Base-by-base conservation (phyloP, 2,888 invertebrate species). In the Atrina japonica region DNA sequence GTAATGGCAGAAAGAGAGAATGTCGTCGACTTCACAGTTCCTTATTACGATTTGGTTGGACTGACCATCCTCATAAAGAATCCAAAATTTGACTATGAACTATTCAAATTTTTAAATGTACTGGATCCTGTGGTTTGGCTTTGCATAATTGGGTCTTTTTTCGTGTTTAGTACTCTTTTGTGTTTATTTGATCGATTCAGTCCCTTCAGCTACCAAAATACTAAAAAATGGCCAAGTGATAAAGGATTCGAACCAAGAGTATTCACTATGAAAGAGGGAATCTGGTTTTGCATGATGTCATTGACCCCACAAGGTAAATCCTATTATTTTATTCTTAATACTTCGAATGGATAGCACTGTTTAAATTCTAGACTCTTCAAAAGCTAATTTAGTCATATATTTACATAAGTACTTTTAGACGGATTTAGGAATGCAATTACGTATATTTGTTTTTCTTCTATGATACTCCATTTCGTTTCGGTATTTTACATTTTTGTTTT, bases 211-310 rank as follows among this genome's bases (percentile, higher is more conserved):
- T 98, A 96, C 88, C 97, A 90, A 75, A 89, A 89, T 75, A 86
- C 86, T 63, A 81, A 75, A 95, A 64, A 76, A 6, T 73, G 77
- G 5, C 84, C 82, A 78, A 95, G 97, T 68, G 97, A 97, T 81
- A 96, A 96, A 80, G 97, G 97, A 86, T 82, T 88, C 7, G 91
- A 91, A 71, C 97, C 97, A 88, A 92, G 98, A 3, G 96, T 97
- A 88, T 99, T 99, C 88, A 96, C 95, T 52, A 91, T 99, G 41
- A 98, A 97, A 89, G 99, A 99, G 91, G 98, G 98, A 87, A 93
- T 99, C 0, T 99, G 98, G 98, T 99, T 99, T 90, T 98, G 98
- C 88, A 97, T 99, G 97, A 98, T 98, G 47, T 98, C 98, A 41
- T 91, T 99, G 21, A 99, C 98, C 0, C 99, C 99, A 0, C 94